Evolutionary conservation across 1,140 invertebrate species (phyloP).

Genomic region (Drosophila nannoptera): DNA sequence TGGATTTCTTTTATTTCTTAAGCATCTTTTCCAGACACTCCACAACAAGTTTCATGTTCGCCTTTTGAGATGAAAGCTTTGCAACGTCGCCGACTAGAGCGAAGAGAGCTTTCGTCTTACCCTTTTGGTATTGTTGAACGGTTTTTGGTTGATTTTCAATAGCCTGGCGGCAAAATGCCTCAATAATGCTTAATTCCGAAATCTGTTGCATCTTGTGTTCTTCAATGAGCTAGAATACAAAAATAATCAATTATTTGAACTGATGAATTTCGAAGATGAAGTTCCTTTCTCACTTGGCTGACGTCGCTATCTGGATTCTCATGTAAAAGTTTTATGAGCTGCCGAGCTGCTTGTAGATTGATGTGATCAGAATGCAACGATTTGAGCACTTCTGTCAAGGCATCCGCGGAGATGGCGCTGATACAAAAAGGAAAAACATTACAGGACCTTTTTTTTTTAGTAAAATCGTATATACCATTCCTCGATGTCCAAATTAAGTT

Average conservation of each 20-base stretch:
- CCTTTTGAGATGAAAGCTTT: conserved; percentile 82
- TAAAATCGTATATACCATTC: conserved; percentile 77
- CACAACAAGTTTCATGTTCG: conserved; percentile 83
- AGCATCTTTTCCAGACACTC: conserved; percentile 81
- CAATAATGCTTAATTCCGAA: conserved; percentile 82
- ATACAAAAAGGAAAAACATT: background rate
- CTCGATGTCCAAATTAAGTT: conserved; percentile 81
- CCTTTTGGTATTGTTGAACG: conserved; percentile 83
- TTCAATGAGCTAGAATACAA: conserved; percentile 81
- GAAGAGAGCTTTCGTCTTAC: conserved; percentile 85
- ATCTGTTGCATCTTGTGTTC: conserved; percentile 84
- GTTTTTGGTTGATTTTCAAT: conserved; percentile 85
- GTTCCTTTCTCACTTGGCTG: conserved; percentile 42
- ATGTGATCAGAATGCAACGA: conserved; percentile 82
- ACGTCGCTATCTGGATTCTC: conserved; percentile 80
- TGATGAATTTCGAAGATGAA: background rate
- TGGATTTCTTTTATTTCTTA: conserved; percentile 12
- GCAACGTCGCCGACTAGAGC: conserved; percentile 82
- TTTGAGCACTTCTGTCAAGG: conserved; percentile 83
- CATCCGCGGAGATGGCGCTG: conserved; percentile 73
- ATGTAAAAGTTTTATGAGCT: conserved; percentile 74
- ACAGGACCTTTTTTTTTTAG: background rate
- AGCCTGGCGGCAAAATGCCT: conserved; percentile 82
- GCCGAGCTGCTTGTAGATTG: conserved; percentile 81
- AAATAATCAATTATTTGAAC: background rate